Evolutionary conservation across 2,888 invertebrate species (phyloP).

Genomic region (Cryptosula pallasiana): DNA sequence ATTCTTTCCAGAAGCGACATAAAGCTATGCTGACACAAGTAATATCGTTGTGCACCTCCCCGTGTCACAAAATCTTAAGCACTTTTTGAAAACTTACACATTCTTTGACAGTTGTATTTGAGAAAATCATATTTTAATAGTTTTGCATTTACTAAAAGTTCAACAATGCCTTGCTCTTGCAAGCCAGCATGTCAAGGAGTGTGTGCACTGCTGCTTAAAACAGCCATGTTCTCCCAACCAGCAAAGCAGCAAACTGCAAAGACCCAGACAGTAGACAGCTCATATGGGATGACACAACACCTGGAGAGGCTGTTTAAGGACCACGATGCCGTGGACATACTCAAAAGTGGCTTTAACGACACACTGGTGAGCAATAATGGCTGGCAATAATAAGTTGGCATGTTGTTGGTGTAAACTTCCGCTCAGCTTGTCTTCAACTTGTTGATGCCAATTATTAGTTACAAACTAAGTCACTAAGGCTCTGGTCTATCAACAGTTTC

Average conservation of each 20-base stretch:
- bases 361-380: constrained; percentile 26
- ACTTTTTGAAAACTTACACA: neutral
- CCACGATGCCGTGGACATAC: constrained; percentile 23
- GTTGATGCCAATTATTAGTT: no score
- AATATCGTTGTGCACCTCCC: no score
- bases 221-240: constrained; percentile 17
- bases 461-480: no score
- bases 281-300: neutral
- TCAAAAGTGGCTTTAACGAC: constrained; percentile 12
- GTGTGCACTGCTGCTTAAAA: neutral
- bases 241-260: neutral
- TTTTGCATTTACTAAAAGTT: neutral
- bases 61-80: no score
- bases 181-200: neutral
- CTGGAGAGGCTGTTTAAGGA: constrained; percentile 26
- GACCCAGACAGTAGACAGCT: neutral
- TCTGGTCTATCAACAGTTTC: no score
- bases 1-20: no score
- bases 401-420: no score
- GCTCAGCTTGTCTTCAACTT: no score
- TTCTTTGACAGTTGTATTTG: neutral
- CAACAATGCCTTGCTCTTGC: neutral
- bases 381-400: no score
- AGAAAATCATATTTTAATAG: neutral
- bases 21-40: no score